A percentile compares a stretch with the other conserved stretches of the same genome.
Conservation (phyloP, 2,888 invertebrate genomes). For the Spatulosminthurus flaviceps region DNA sequence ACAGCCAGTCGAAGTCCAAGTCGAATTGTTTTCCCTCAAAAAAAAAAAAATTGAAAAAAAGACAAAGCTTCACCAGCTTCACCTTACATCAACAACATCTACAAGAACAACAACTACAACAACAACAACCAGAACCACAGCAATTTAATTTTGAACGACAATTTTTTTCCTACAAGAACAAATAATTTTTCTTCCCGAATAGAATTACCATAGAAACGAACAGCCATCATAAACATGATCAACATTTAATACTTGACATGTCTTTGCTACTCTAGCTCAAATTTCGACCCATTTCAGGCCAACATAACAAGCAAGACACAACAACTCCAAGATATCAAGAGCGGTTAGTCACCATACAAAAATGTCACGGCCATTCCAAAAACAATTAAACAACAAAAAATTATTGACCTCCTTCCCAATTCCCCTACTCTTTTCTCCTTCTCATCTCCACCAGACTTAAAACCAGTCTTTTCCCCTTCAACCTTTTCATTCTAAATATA, state of each 20-base stretch:
- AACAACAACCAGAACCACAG: background rate
- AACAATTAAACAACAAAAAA: no score
- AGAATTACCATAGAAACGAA: background rate
- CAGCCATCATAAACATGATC: background rate
- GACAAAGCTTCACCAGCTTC: no score
- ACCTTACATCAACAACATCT: background rate
- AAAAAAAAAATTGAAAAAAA: background rate
- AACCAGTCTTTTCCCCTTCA: no score
- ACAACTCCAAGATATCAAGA: conserved; percentile 27
- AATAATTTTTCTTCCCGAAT: background rate
- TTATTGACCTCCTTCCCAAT: no score
- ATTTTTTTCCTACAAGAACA: background rate
- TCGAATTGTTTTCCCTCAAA: conserved; percentile 19
- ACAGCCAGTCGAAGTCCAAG: conserved; percentile 46
- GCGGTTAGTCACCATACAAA: background rate
- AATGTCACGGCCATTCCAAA: no score
- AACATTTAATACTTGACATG: conserved; percentile 6
- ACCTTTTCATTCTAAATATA: no score
- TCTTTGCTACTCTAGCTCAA: background rate
- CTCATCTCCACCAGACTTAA: no score
- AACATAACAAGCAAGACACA: conserved; percentile 6
- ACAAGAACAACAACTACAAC: background rate
- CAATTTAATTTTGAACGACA: background rate
- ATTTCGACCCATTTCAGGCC: background rate
- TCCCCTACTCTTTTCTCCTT: no score